Evolutionary conservation across 2,113 vertebrate species (phyloP).

Genomic region (Herpailurus yagouaroundi): DNA sequence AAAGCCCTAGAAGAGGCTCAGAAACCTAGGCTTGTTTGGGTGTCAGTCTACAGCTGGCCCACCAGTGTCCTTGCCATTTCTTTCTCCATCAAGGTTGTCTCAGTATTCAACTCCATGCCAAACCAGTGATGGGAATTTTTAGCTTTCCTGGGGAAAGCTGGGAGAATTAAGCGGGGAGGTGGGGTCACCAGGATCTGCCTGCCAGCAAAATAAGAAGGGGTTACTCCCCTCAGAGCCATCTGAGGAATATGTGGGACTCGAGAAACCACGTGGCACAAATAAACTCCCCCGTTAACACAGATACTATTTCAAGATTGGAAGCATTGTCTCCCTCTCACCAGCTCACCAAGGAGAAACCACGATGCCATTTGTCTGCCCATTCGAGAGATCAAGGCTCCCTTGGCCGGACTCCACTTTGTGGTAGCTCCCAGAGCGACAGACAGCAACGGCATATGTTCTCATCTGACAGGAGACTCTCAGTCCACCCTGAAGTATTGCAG

Average conservation of each 20-base stretch:
- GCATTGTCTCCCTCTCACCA: not conserved
- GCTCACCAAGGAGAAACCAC: not conserved
- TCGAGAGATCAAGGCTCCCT: not conserved
- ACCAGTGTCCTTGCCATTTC: not conserved
- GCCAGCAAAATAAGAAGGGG: not conserved
- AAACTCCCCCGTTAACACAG: not conserved
- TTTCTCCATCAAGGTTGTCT: not conserved
- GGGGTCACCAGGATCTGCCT: not conserved
- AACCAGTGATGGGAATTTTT: not conserved
- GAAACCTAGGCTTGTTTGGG: not conserved
- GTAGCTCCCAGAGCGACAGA: not conserved
- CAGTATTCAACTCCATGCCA: not conserved
- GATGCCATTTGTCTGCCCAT: not conserved
- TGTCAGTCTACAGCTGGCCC: not conserved
- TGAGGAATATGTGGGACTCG: not conserved
- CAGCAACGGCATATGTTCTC: not conserved
- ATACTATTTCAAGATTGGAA: not conserved
- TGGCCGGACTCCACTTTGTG: not conserved
- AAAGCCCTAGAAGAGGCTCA: not conserved
- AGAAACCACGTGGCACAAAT: not conserved
- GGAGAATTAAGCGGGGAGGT: not conserved
- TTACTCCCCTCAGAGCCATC: not conserved
- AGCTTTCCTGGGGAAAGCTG: not conserved
- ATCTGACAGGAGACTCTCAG: not conserved
- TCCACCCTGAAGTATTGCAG: not conserved